These are phyloP conservation scores for Myotis vivesi DNA, from an alignment of 2,797 vertebrate genomes.

Conservation along the genomic window DNA sequence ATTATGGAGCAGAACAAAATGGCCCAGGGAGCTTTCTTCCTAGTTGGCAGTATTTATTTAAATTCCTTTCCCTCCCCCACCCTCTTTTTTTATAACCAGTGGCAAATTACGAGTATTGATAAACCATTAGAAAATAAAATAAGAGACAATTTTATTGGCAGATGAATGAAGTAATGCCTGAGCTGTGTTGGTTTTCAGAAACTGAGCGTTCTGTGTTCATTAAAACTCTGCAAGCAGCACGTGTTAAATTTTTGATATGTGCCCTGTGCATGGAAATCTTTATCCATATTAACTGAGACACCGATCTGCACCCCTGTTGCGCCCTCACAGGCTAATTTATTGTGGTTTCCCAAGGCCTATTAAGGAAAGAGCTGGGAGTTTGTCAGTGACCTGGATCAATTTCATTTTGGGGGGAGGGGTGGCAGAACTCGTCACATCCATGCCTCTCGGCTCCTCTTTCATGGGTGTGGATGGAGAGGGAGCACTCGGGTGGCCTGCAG, in stretches of 20 bases:
- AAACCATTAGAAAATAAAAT: conserved; percentile 87
- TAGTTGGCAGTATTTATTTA: conserved; percentile 76
- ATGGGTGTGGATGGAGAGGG: background rate
- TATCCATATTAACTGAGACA: conserved; percentile 81
- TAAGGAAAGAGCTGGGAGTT: conserved; percentile 69
- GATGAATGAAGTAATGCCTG: conserved; percentile 79
- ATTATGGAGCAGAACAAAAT: background rate
- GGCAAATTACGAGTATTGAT: conserved; percentile 84
- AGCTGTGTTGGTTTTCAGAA: conserved; percentile 77
- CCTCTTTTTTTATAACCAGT: conserved; percentile 79
- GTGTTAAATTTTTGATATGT: conserved; percentile 83
- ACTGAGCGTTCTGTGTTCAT: conserved; percentile 83
- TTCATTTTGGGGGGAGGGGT: conserved; percentile 73
- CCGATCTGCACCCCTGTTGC: conserved; percentile 72
- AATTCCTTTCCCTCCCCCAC: conserved; percentile 63
- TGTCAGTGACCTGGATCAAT: conserved; percentile 73
- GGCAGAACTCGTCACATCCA: conserved; percentile 77
- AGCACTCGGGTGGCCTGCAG: background rate
- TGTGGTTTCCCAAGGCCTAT: conserved; percentile 71
- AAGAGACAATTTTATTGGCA: conserved; percentile 80
- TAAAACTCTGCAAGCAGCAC: conserved; percentile 74
- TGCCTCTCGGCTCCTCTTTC: conserved; percentile 48
- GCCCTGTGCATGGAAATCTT: conserved; percentile 75
- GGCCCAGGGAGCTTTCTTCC: background rate
- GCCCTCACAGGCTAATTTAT: conserved; percentile 79